phyloP scores from a whole-genome alignment of 2,888 invertebrate genomes.

The Phaonia tiefii region DNA sequence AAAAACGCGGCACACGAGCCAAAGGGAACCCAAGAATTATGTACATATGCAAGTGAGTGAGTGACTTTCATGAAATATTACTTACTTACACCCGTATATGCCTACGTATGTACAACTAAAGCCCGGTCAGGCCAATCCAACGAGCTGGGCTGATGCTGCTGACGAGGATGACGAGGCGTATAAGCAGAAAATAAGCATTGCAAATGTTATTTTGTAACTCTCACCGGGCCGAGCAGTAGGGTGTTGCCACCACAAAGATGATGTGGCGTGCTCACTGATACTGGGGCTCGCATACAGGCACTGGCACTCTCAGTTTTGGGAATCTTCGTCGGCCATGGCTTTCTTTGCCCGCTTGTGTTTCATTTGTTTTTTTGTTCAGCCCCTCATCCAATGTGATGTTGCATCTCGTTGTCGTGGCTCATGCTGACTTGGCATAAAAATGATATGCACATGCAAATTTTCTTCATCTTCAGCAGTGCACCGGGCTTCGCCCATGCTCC shows the following conservation, averaged over 20 bases:
- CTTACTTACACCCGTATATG: not conserved
- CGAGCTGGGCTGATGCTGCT: too few relatives aligned
- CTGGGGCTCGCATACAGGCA: constrained; percentile 44
- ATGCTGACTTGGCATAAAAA: constrained; percentile 59
- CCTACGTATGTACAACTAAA: not conserved
- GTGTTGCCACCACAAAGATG: constrained; percentile 40
- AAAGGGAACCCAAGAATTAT: constrained; percentile 48
- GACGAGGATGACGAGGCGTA: constrained; percentile 68
- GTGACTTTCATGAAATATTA: constrained; percentile 58
- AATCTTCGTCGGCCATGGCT: constrained; percentile 39
- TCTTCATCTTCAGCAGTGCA: constrained; percentile 5
- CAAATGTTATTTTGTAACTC: constrained; percentile 48
- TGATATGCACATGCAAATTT: constrained; percentile 44
- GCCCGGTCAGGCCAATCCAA: constrained; percentile 35
- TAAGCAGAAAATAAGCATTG: constrained; percentile 65
- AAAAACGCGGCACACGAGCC: constrained; percentile 40
- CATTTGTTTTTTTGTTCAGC: not conserved
- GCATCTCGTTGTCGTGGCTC: constrained; percentile 17
- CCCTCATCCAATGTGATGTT: not conserved
- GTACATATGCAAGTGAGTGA: constrained; percentile 24
- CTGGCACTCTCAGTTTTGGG: constrained; percentile 13
- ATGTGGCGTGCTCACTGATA: constrained; percentile 39
- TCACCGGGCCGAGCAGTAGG: constrained; percentile 19
- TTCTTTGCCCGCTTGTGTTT: not conserved
- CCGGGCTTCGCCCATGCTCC: constrained; percentile 53